phyloP scores from a whole-genome alignment of 2,888 invertebrate genomes.

The Drosophila ezoana region DNA sequence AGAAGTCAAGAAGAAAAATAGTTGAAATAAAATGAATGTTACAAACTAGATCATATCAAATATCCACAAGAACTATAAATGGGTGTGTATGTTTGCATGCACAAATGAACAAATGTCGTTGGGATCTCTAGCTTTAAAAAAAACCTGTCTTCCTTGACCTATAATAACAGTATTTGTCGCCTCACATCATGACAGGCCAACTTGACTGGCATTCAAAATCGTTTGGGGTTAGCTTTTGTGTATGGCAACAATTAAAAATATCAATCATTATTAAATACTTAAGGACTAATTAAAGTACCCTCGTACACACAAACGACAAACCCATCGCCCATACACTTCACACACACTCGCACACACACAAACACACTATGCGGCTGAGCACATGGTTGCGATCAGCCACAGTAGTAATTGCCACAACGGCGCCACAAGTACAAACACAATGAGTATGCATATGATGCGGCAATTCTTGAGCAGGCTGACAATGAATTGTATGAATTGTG shows the following conservation, averaged over 20 bases:
- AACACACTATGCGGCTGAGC: conserved; percentile 21
- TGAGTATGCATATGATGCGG: conserved; percentile 75
- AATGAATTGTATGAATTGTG: conserved; percentile 52
- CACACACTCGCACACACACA: neutral
- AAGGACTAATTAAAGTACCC: conserved; percentile 16
- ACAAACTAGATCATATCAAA: conserved; percentile 4
- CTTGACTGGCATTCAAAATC: conserved; percentile 20
- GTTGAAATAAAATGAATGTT: neutral
- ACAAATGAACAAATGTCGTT: conserved; percentile 23
- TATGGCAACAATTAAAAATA: conserved; percentile 49
- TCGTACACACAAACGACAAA: neutral
- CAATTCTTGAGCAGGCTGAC: conserved; percentile 72
- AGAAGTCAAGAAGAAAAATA: neutral
- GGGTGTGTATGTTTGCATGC: neutral
- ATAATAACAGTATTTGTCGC: conserved; percentile 18
- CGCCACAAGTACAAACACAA: conserved; percentile 71
- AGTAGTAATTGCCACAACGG: conserved; percentile 72
- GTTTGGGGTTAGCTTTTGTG: conserved; percentile 17
- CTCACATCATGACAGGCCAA: neutral
- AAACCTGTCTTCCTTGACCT: conserved; percentile 6
- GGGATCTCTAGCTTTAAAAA: conserved; percentile 37
- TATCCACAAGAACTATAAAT: conserved; percentile 5
- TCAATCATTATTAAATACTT: conserved; percentile 25
- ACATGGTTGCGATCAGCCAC: conserved; percentile 53
- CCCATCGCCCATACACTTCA: neutral